Conservation (phyloP, 30 jellyfish, hydroid and myxozoan species). For the Pseudorhiza aurosa region DNA sequence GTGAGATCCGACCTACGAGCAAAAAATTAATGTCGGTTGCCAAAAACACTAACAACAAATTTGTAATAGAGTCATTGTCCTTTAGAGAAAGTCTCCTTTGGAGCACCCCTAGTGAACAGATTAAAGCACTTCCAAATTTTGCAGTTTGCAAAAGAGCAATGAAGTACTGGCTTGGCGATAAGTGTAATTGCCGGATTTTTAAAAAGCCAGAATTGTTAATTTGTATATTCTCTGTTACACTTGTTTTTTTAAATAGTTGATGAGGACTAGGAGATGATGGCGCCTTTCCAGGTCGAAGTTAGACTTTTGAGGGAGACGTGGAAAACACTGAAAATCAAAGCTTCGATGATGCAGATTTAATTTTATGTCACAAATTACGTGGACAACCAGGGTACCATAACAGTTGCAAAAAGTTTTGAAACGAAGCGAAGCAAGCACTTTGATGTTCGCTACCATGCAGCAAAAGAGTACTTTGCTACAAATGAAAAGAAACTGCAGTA, state of each 20-base stretch:
- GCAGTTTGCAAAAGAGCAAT: neutral
- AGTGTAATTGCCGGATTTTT: too few relatives aligned
- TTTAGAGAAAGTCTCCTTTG: too few relatives aligned
- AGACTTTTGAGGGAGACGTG: neutral
- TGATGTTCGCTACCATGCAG: neutral
- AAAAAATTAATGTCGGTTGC: too few relatives aligned
- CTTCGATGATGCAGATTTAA: neutral
- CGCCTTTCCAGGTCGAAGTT: neutral
- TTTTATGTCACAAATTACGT: neutral
- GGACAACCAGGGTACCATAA: neutral
- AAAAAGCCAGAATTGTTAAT: too few relatives aligned
- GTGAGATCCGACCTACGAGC: too few relatives aligned
- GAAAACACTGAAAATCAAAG: neutral
- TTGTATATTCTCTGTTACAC: too few relatives aligned
- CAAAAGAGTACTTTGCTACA: neutral
- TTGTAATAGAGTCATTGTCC: too few relatives aligned
- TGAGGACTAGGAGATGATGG: too few relatives aligned
- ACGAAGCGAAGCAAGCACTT: conserved; percentile 8
- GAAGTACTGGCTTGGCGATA: too few relatives aligned
- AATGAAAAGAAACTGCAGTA: neutral
- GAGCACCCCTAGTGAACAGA: too few relatives aligned
- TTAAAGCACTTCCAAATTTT: neutral
- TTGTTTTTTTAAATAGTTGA: too few relatives aligned
- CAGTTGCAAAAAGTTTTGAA: neutral
- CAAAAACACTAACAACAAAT: too few relatives aligned